A percentile compares a stretch with the other conserved stretches of the same genome.
Evolutionary conservation across 2,113 vertebrate genomes (phyloP).

Genomic region (Callaeas wilsoni): DNA sequence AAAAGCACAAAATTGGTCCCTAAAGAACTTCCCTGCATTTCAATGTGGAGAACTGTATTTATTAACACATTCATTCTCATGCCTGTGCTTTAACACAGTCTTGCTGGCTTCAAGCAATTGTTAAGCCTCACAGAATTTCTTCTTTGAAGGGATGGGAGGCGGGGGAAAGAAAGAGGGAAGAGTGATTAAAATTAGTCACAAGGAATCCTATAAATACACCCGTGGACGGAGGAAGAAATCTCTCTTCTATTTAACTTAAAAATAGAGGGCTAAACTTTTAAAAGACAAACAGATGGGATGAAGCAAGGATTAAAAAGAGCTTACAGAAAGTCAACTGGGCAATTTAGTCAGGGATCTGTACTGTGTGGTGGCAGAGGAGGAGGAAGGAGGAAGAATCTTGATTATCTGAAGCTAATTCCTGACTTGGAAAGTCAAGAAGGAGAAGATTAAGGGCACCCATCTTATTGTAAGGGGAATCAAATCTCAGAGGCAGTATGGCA

Average conservation of each 20-base stretch:
- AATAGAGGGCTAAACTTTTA: background rate
- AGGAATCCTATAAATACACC: slow-evolving; percentile 11
- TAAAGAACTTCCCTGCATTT: background rate
- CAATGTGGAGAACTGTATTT: background rate
- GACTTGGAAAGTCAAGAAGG: background rate
- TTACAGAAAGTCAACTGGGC: background rate
- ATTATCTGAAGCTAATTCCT: background rate
- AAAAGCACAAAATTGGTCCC: background rate
- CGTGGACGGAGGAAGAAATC: background rate
- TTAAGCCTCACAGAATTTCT: background rate
- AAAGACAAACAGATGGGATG: background rate
- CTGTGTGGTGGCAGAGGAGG: background rate
- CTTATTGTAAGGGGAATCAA: background rate
- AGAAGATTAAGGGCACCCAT: background rate
- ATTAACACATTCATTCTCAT: background rate
- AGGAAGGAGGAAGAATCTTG: background rate
- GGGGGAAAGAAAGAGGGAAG: background rate
- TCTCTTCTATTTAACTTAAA: background rate
- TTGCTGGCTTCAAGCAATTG: background rate
- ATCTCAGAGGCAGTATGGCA: background rate
- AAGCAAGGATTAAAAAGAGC: background rate
- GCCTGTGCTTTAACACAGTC: background rate
- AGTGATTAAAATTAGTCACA: slow-evolving; percentile 12
- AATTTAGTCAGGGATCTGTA: background rate
- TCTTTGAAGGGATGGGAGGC: background rate